phyloP scores from a whole-genome alignment of 2,888 invertebrate genomes.

The Mythimna loreyi region DNA sequence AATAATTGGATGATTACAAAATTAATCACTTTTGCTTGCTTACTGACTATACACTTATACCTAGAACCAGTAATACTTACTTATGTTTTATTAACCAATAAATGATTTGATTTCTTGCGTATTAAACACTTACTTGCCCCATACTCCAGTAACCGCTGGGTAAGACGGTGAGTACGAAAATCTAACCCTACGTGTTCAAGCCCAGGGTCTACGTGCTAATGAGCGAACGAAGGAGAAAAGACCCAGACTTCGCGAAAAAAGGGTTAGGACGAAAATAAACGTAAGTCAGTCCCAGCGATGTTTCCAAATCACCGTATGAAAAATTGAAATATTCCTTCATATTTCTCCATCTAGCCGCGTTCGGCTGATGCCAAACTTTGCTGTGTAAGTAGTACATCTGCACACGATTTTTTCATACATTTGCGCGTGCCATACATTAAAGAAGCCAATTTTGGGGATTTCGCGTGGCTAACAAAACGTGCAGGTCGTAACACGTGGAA shows the following conservation, averaged over 20 bases:
- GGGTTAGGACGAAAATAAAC: slow-evolving; percentile 4
- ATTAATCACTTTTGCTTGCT: no score
- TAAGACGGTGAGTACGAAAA: no score
- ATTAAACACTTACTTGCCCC: no score
- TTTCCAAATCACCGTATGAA: slow-evolving; percentile 38
- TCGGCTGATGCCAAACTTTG: slow-evolving; percentile 59
- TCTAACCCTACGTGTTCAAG: no score
- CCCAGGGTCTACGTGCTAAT: slow-evolving; percentile 2
- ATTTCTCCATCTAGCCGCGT: slow-evolving; percentile 42
- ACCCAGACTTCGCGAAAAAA: slow-evolving; percentile 14
- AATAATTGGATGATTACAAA: no score
- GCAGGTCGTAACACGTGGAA: slow-evolving; percentile 56
- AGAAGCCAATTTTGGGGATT: slow-evolving; percentile 74
- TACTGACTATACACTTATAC: no score
- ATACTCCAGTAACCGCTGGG: no score
- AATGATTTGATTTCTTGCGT: no score
- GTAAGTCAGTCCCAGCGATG: slow-evolving; percentile 18
- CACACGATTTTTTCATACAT: slow-evolving; percentile 67
- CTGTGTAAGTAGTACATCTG: slow-evolving; percentile 64
- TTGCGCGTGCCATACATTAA: slow-evolving; percentile 72
- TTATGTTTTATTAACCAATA: no score
- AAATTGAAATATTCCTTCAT: slow-evolving; percentile 43
- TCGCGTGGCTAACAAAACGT: slow-evolving; percentile 67
- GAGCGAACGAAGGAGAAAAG: slow-evolving; percentile 12
- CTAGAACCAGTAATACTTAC: no score